Evolutionary conservation across 2,797 vertebrate species (phyloP).

Genomic region (Eulemur rubriventer): DNA sequence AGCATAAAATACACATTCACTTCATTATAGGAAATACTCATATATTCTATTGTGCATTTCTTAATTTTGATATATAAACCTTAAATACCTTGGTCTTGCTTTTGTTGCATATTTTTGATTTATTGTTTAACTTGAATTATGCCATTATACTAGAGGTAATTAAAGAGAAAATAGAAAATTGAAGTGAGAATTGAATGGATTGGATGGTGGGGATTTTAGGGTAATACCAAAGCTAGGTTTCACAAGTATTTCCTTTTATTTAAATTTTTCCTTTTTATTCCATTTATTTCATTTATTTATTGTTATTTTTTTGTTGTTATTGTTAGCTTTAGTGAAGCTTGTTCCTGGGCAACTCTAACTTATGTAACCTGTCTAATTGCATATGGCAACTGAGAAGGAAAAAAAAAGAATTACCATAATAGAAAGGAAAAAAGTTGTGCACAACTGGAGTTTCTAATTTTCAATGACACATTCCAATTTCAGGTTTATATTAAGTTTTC

Average conservation of each 20-base stretch:
- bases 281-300: background rate
- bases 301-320: too few relatives aligned
- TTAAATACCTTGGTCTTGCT: background rate
- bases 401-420: background rate
- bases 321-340: background rate
- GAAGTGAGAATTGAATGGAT: background rate
- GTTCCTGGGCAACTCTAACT: background rate
- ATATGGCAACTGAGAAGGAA: background rate
- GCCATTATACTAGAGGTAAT: background rate
- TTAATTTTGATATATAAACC: constrained; percentile 22
- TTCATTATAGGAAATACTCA: background rate
- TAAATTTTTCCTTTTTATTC: background rate
- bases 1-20: constrained; percentile 1
- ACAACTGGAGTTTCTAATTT: background rate
- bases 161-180: background rate
- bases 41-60: background rate
- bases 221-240: background rate
- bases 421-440: background rate
- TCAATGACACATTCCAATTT: background rate
- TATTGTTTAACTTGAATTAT: background rate
- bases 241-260: background rate
- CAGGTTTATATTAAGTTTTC: background rate
- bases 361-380: background rate
- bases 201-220: background rate
- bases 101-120: background rate